Evolutionary conservation across 2,797 vertebrate species (phyloP), one percentile per base, ranked within the genome.

Genomic region (Galago senegalensis): DNA sequence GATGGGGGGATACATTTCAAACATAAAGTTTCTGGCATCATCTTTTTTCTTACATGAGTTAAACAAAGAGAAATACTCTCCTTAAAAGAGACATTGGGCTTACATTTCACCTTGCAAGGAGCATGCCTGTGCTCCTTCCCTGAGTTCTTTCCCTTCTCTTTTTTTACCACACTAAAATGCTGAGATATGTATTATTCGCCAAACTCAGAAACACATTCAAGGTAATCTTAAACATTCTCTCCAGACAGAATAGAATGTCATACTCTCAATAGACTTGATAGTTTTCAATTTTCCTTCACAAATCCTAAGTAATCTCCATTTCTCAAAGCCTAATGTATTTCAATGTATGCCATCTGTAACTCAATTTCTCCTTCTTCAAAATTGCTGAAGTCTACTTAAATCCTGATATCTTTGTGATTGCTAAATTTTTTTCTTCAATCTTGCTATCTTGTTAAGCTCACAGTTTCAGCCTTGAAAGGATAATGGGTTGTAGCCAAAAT

Each of bases 271-370:
- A 77, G 63, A 72, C 53, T 95, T 95, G 25, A 95, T 7, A 76
- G 80, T 56, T 98, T 93, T 84, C 87, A 53, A 18, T 96, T 97
- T 96, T 77, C 95, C 60, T 86, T 83, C 80, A 25, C 61, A 93
- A 93, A 0, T 80, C 61, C 92, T 97, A 82, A n/a, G 1, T 49
- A 67, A 91, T 96, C 92, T 97, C 40, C 0, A 77, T 96, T 67
- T 96, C 61, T 93, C 91, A 77, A 96, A 91, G 23, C 31, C 87
- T 91, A 43, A 87, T 75, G 4, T 46, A 89, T 93, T 98, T 96
- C 96, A 97, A 56, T 80, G 82, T 67, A 63, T 56, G 60, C 86
- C 94, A 92, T 96, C 86, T 97, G 76, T 58, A 93, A 72, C 91
- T 97, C 96, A 70, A 76, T 97, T 96, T 96, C 13, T 89, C 73